phyloP scores from a whole-genome alignment of 1,140 invertebrate species.

The Papilio dardanus region DNA sequence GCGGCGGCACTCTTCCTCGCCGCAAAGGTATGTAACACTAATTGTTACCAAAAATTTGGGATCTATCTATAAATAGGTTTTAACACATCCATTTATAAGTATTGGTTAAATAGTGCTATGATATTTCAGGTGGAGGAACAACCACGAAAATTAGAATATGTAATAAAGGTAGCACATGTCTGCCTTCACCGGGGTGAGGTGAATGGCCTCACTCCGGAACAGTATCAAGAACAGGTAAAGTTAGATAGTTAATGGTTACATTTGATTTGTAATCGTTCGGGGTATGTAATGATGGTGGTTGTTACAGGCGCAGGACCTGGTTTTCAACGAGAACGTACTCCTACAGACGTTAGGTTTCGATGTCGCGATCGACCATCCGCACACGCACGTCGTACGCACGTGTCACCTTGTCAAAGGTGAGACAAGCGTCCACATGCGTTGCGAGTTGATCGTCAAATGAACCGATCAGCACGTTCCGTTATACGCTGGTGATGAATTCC shows the following conservation, averaged over 20 bases:
- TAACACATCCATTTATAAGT: too few relatives aligned
- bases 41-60: background rate
- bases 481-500: background rate
- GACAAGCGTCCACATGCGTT: conserved; percentile 54
- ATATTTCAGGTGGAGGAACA: conserved; percentile 93
- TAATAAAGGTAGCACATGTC: conserved; percentile 94
- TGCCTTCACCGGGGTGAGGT: conserved; percentile 87
- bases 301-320: conserved; percentile 94
- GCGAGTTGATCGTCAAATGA: conserved; percentile 40
- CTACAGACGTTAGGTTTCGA: conserved; percentile 98
- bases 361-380: conserved; percentile 97
- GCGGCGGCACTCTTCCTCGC: conserved; percentile 96
- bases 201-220: conserved; percentile 86
- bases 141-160: conserved; percentile 97
- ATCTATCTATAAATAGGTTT: too few relatives aligned
- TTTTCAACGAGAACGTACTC: conserved; percentile 97
- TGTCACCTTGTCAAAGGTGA: conserved; percentile 96
- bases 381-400: conserved; percentile 98
- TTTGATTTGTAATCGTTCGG: conserved; percentile 8
- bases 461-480: conserved; percentile 24
- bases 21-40: conserved; percentile 86
- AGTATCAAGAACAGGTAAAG: conserved; percentile 81
- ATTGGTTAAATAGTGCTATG: background rate
- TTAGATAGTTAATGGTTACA: background rate
- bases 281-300: conserved; percentile 6